phyloP scores from a whole-genome alignment of 64 coral and sea anemone genomes.

The Dendrophyllia cribrosa region DNA sequence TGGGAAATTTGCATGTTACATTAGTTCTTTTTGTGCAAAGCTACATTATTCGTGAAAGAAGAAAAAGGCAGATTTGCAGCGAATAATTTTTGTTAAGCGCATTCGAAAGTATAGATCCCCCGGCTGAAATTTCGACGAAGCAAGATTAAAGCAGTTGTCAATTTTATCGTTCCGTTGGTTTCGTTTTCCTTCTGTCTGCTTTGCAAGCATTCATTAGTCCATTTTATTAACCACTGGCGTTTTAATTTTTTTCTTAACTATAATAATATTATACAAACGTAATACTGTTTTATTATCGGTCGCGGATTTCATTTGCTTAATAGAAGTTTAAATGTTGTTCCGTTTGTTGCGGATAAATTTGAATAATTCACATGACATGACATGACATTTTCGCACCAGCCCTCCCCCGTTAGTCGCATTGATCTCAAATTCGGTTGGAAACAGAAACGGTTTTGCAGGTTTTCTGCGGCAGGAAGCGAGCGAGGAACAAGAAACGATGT shows the following conservation, averaged over 20 bases:
- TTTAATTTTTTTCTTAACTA: not conserved
- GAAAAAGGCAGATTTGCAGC: too few species aligned
- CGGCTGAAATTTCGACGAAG: not conserved
- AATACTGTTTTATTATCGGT: not conserved
- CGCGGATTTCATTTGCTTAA: conserved; percentile 13
- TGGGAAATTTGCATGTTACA: conserved; percentile 6
- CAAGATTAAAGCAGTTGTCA: not conserved
- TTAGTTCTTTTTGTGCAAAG: not conserved
- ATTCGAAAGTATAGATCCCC: not conserved
- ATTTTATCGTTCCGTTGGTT: not conserved
- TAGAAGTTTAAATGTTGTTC: not conserved
- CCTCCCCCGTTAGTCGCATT: conserved; percentile 4
- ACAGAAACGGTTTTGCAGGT: not conserved
- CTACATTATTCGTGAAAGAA: too few species aligned
- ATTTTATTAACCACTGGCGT: conserved; percentile 21
- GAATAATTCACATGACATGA: not conserved
- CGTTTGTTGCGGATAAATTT: not conserved
- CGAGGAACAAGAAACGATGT: not conserved
- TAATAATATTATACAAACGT: not conserved
- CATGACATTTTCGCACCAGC: not conserved
- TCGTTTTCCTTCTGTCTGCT: not conserved
- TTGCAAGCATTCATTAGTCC: not conserved
- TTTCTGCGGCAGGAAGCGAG: not conserved
- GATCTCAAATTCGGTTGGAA: not conserved
- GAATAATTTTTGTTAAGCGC: too few species aligned